These are phyloP conservation scores for Bombus soroeensis DNA, from an alignment of 1,140 invertebrate species.

Conservation along the genomic window DNA sequence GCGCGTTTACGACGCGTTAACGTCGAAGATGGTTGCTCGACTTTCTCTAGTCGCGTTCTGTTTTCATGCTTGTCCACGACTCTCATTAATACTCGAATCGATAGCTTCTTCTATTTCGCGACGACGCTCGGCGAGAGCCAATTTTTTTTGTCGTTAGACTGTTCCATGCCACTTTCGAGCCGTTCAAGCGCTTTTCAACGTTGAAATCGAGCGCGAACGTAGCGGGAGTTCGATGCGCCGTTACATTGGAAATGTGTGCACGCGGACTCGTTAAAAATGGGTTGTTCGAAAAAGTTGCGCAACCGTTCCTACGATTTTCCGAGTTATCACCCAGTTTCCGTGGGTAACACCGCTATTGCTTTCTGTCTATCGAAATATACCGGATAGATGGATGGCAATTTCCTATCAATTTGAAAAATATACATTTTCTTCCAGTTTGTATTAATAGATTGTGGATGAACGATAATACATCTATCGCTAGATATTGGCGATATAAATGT, in stretches of 20 bases:
- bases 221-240: not conserved
- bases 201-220: not conserved
- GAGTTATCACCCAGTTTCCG: not conserved
- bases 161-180: not conserved
- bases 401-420: not conserved
- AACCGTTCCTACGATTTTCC: not conserved
- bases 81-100: conserved; percentile 20
- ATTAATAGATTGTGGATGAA: not conserved
- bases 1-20: conserved; percentile 16
- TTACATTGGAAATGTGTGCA: not conserved
- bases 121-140: not conserved
- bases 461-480: no score
- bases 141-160: not conserved
- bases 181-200: not conserved
- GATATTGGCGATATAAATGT: no score
- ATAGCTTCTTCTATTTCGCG: not conserved
- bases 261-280: conserved; percentile 3
- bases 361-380: not conserved
- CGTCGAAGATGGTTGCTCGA: not conserved
- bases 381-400: not conserved
- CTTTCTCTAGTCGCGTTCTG: conserved; percentile 6
- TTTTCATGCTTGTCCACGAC: not conserved
- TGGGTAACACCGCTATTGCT: no score
- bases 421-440: not conserved
- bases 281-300: not conserved